Base-by-base conservation (phyloP, 2,888 invertebrate genomes). In the Girardia tigrina region DNA sequence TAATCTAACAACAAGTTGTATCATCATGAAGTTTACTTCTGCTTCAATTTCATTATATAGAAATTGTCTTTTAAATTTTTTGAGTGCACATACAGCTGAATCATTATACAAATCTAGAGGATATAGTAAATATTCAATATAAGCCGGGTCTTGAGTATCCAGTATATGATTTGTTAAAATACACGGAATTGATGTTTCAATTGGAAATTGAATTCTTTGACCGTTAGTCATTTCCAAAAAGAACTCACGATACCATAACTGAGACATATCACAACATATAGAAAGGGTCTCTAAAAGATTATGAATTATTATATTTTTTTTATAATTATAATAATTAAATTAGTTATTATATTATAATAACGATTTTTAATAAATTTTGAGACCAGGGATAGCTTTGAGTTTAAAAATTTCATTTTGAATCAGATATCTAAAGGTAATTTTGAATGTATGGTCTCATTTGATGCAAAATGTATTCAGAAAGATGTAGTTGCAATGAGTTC, bases 11-110 rank as follows among this genome's bases (percentile, higher is more conserved):
- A 98, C 94, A 85, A 98, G 97, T 87, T 98, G 97, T 85, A 98
- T 97, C 86, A 98, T 98, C 85, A 97, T 98, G 75, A 98, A 86
- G 85, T 98, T 95, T 0, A 95, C 95, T 83, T 94, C 94, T 0
- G 94, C 94, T 84, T 94, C 94, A n/a, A 95, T 93, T 85, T 97
- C 95, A 82, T 95, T 94, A 83, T 95, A 97, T 0, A 97, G 87
- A 84, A 94, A 95, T 85, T 94, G 94, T 82, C 95, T 94, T 75
- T 90, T 88, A 86, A 97, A 95, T 27, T 75, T 70, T 79, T 92
- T 92, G 28, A 97, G 87, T 0, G 95, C 94, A 85, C 92, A 95
- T 78, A 92, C 89, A 0, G 95, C 95, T 70, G 92, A 92, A 84
- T 97, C 95, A 85, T 97, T 97, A 87, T 97, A 97, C 75, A 97